Evolutionary conservation across 2,797 vertebrate genomes (phyloP).

Genomic region (Oreochromis mossambicus): DNA sequence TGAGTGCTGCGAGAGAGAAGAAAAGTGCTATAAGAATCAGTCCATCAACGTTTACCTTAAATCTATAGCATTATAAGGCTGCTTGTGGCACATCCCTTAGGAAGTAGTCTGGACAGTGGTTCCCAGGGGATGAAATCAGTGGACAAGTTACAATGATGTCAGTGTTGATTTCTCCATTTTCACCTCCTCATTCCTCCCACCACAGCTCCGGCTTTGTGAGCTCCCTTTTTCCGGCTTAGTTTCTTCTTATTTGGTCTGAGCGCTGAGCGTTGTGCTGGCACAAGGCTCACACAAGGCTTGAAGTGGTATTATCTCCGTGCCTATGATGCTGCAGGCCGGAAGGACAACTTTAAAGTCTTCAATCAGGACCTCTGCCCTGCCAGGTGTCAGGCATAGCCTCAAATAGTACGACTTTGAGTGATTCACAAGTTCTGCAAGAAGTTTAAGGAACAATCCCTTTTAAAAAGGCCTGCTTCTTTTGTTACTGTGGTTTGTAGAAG

Average conservation of each 20-base stretch:
- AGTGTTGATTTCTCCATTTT: neutral
- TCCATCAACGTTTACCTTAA: neutral
- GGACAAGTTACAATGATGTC: neutral
- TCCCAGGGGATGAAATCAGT: neutral
- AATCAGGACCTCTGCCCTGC: neutral
- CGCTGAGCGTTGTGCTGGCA: neutral
- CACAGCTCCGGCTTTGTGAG: neutral
- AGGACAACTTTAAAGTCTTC: neutral
- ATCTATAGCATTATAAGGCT: neutral
- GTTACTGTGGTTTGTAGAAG: neutral
- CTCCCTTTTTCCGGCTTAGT: neutral
- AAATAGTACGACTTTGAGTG: neutral
- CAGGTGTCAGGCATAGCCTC: neutral
- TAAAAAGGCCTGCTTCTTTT: neutral
- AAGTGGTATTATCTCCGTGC: neutral
- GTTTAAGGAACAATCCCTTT: neutral
- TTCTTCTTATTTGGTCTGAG: neutral
- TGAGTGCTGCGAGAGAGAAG: neutral
- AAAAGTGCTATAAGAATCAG: neutral
- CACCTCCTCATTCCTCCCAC: neutral
- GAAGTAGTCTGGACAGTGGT: neutral
- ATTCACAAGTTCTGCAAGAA: neutral
- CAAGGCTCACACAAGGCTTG: neutral
- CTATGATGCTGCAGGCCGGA: neutral
- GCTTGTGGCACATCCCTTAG: neutral